Percentiles rank a stretch among this genome's conserved stretches.
Conservation (phyloP, 2,888 invertebrate species). For the Muschampia plurimacula region DNA sequence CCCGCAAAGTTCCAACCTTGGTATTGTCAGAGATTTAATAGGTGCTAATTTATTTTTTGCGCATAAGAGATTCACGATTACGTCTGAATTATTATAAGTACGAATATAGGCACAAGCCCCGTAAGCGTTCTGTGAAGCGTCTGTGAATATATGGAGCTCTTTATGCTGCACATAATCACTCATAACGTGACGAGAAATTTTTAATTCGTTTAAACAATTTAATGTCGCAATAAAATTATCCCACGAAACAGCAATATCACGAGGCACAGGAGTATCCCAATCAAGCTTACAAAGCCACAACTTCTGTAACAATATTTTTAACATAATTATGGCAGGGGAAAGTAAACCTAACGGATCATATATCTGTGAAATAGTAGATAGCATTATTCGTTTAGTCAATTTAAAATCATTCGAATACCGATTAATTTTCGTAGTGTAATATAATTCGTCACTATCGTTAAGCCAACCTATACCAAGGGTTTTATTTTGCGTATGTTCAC, state of each 20-base stretch:
- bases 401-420: neutral
- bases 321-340: neutral
- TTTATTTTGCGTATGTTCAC: constrained; percentile 4
- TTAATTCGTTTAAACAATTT: constrained; percentile 4
- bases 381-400: neutral
- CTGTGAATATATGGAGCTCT: neutral
- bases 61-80: neutral
- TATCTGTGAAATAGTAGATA: neutral
- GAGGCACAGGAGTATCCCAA: neutral
- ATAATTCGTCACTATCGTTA: neutral
- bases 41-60: neutral
- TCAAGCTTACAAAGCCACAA: neutral
- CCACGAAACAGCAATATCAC: neutral
- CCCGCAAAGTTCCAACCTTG: neutral
- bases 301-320: constrained; percentile 3
- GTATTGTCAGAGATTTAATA: neutral
- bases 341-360: neutral
- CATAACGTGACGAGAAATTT: neutral
- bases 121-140: neutral
- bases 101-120: constrained; percentile 3
- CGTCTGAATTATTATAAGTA: neutral
- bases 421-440: neutral
- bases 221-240: neutral
- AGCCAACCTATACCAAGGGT: constrained; percentile 4
- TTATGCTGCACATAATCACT: neutral